These are phyloP conservation scores for Thaumetopoea pityocampa DNA, from an alignment of 1,140 invertebrate genomes.

Conservation along the genomic window DNA sequence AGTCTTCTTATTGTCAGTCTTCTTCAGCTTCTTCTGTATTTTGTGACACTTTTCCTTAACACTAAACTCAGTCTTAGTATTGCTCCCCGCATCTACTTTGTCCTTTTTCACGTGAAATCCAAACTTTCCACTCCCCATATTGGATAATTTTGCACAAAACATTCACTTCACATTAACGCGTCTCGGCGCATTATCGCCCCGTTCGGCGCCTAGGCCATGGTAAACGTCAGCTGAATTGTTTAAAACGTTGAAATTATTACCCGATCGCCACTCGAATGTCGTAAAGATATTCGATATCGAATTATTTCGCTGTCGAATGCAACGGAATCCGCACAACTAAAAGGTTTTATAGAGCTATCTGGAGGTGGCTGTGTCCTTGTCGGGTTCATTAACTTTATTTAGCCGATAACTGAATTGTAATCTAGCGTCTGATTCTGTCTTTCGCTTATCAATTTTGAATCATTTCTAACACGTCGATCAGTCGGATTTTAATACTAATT, in stretches of 20 bases:
- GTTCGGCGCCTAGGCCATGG: constrained; percentile 28
- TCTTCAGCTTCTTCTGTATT: constrained; percentile 67
- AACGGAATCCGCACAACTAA: constrained; percentile 59
- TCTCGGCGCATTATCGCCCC: constrained; percentile 35
- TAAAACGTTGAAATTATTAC: constrained; percentile 38
- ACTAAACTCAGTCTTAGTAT: constrained; percentile 65
- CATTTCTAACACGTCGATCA: constrained; percentile 6
- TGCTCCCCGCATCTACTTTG: constrained; percentile 47
- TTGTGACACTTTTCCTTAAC: constrained; percentile 67
- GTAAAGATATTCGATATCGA: constrained; percentile 64
- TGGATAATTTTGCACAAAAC: constrained; percentile 33
- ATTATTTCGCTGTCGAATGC: constrained; percentile 64
- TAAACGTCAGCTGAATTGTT: constrained; percentile 31
- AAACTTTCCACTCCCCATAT: constrained; percentile 64
- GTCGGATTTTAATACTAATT: constrained; percentile 2
- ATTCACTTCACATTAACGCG: constrained; percentile 22
- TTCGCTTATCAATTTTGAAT: constrained; percentile 39
- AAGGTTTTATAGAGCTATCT: constrained; percentile 70
- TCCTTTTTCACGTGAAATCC: constrained; percentile 56
- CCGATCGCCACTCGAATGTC: constrained; percentile 40
- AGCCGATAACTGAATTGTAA: constrained; percentile 60
- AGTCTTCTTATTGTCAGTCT: constrained; percentile 69
- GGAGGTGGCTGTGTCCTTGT: constrained; percentile 62
- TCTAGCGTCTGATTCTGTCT: constrained; percentile 61
- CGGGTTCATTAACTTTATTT: constrained; percentile 59